Percentiles rank a stretch among this genome's conserved stretches.
Evolutionary conservation across 2,797 vertebrate genomes (phyloP).

Genomic region (Tokudaia muenninki): DNA sequence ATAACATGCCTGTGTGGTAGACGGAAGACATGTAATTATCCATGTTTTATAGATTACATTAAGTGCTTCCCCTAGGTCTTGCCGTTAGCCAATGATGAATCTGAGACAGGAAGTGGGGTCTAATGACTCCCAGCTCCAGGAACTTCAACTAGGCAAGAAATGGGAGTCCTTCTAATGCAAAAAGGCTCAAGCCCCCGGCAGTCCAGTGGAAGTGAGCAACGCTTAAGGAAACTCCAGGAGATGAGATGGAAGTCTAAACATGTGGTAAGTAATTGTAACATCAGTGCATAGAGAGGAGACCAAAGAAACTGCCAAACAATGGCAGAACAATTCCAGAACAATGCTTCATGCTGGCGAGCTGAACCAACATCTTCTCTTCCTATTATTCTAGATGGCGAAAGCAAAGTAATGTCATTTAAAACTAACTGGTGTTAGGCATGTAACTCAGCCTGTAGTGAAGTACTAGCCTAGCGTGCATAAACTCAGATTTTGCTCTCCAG

Average conservation of each 20-base stretch:
- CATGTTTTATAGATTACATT: constrained; percentile 52
- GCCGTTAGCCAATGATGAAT: not conserved
- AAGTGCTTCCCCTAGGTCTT: constrained; percentile 31
- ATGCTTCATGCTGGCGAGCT: not conserved
- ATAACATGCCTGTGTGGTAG: not conserved
- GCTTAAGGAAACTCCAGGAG: not conserved
- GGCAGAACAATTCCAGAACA: not conserved
- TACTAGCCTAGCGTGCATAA: not conserved
- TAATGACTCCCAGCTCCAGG: constrained; percentile 52
- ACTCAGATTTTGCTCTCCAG: not conserved
- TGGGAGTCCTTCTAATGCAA: not conserved
- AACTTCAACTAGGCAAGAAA: constrained; percentile 16
- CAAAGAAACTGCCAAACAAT: not conserved
- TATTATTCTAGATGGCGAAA: not conserved
- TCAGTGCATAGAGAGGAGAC: not conserved
- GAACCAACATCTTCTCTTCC: not conserved
- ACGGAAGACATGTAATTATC: constrained; percentile 19
- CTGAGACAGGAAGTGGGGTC: constrained; percentile 30
- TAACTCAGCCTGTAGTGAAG: not conserved
- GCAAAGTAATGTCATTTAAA: not conserved
- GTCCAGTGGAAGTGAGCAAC: not conserved
- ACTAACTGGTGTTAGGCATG: not conserved
- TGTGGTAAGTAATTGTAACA: not conserved
- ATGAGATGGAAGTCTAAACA: not conserved
- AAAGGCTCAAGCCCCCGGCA: not conserved